phyloP scores from a whole-genome alignment of 2,888 invertebrate species.

The Agrilus cyanescens region DNA sequence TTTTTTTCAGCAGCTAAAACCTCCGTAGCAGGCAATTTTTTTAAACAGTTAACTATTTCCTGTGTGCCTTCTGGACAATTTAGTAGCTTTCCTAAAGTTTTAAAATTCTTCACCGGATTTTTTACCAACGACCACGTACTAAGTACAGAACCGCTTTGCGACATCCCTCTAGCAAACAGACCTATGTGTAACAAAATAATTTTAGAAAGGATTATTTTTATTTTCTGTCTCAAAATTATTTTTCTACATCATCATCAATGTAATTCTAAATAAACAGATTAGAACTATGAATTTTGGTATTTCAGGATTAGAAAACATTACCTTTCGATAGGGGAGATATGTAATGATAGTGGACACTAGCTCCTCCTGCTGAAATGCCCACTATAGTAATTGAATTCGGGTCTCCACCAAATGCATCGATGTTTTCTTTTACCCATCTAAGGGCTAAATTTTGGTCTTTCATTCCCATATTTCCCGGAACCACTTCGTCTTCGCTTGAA shows the following conservation, averaged over 20 bases:
- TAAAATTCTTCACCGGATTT: constrained; percentile 46
- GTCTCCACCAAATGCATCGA: constrained; percentile 31
- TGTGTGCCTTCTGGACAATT: constrained; percentile 47
- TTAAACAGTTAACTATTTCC: constrained; percentile 53
- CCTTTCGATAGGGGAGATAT: constrained; percentile 27
- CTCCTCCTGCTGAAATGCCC: constrained; percentile 31
- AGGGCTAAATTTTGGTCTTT: constrained; percentile 31
- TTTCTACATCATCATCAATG: too few species aligned
- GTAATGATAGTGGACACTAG: constrained; percentile 31
- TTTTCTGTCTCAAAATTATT: too few species aligned
- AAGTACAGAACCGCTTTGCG: constrained; percentile 57
- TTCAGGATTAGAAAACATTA: too few species aligned
- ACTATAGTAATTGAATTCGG: constrained; percentile 29
- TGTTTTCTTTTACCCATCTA: constrained; percentile 29
- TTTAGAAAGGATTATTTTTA: neutral
- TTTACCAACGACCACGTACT: constrained; percentile 42
- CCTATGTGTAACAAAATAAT: constrained; percentile 34
- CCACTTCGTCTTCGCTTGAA: constrained; percentile 29
- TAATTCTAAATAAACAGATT: too few species aligned
- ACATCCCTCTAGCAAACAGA: constrained; percentile 48
- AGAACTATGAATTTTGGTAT: too few species aligned
- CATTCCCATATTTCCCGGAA: constrained; percentile 31
- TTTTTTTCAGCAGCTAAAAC: constrained; percentile 43
- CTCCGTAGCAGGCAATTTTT: constrained; percentile 42
- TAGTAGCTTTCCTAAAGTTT: constrained; percentile 43